Evolutionary conservation across 2,797 vertebrate species (phyloP).

Genomic region (Alosa sapidissima): DNA sequence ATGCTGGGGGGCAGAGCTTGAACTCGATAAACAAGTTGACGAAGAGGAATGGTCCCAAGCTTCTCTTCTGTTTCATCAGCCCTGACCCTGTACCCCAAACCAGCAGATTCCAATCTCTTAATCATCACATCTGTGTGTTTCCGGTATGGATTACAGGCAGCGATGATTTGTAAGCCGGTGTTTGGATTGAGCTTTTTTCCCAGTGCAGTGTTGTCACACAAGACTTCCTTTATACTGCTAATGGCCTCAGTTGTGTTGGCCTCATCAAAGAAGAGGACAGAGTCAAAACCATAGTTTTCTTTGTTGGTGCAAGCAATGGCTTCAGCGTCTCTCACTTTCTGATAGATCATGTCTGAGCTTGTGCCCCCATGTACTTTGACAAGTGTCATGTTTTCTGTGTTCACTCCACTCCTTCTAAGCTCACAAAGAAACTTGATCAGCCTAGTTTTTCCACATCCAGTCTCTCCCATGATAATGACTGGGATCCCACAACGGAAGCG

Average conservation of each 20-base stretch:
- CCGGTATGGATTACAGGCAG: conserved; percentile 95
- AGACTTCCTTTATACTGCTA: conserved; percentile 92
- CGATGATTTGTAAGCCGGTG: conserved; percentile 85
- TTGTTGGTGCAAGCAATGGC: conserved; percentile 75
- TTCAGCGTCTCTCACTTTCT: conserved; percentile 83
- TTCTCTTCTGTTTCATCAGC: conserved; percentile 87
- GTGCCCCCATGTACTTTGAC: conserved; percentile 97
- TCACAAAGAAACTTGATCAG: conserved; percentile 90
- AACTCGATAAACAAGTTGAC: conserved; percentile 96
- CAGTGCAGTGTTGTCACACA: conserved; percentile 85
- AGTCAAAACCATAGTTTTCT: conserved; percentile 75
- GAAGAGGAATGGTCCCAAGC: conserved; percentile 89
- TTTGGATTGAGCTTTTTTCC: conserved; percentile 69
- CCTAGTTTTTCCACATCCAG: conserved; percentile 94
- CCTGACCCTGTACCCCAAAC: conserved; percentile 88
- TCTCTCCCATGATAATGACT: conserved; percentile 97
- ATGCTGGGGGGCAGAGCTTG: conserved; percentile 94
- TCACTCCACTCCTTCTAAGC: conserved; percentile 67
- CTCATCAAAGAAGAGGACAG: conserved; percentile 94
- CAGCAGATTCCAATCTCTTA: conserved; percentile 85
- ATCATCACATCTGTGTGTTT: conserved; percentile 91
- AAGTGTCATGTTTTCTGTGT: conserved; percentile 86
- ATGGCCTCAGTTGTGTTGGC: conserved; percentile 95
- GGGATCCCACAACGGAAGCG: conserved; percentile 94
- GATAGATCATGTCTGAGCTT: conserved; percentile 81